Conservation (phyloP, 2,888 invertebrate genomes). For the Pollenia griseotomentosa region DNA sequence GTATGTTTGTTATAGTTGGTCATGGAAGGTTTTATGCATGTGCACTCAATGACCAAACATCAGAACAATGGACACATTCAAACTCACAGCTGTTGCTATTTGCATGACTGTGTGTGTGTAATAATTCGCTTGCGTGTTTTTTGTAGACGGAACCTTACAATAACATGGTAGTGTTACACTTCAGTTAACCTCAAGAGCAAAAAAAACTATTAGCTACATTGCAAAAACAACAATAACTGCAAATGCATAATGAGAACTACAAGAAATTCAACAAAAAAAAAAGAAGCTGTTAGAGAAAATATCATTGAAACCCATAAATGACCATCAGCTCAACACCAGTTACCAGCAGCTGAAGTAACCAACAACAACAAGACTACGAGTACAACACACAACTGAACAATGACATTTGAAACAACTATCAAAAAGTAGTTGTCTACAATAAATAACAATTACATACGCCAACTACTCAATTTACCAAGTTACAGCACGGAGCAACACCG, state of each 20-base stretch:
- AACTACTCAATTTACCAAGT: constrained; percentile 12
- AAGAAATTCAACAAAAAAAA: constrained; percentile 24
- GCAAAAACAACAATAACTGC: constrained; percentile 30
- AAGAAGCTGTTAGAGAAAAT: constrained; percentile 55
- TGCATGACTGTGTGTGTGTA: not conserved
- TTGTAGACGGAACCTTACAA: constrained; percentile 57
- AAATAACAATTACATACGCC: constrained; percentile 33
- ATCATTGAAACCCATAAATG: constrained; percentile 71
- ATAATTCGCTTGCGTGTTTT: not conserved
- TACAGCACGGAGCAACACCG: not conserved
- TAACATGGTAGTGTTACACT: constrained; percentile 66
- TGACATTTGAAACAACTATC: constrained; percentile 48
- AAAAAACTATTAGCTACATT: not conserved
- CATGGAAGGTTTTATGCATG: constrained; percentile 37
- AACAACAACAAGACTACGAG: constrained; percentile 22
- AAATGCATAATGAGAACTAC: constrained; percentile 44
- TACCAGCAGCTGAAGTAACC: not conserved
- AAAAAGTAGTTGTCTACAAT: constrained; percentile 13
- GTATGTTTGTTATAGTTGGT: not conserved
- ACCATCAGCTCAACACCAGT: constrained; percentile 62
- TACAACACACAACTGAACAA: constrained; percentile 34
- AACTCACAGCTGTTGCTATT: not conserved
- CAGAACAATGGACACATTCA: constrained; percentile 49
- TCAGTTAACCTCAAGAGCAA: constrained; percentile 69
- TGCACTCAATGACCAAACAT: constrained; percentile 45